Percentiles rank a stretch among this genome's conserved stretches.
Evolutionary conservation across 92 coral and sea anemone genomes (phyloP).

Genomic region (Epizoanthus scotinus): DNA sequence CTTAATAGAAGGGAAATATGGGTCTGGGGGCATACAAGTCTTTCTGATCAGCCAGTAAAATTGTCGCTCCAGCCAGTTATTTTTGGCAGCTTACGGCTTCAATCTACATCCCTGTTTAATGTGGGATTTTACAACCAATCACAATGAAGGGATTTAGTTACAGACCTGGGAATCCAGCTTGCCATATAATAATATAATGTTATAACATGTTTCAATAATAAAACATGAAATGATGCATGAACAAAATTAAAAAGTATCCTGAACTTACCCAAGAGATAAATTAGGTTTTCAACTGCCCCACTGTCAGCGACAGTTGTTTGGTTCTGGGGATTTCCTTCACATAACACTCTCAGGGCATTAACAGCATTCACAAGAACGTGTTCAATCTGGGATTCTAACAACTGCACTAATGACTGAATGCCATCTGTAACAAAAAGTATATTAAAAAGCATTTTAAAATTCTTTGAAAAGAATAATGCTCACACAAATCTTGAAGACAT

Average conservation of each 20-base stretch:
- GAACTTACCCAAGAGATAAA: slow-evolving; percentile 75
- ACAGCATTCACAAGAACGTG: slow-evolving; percentile 96
- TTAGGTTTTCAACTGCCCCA: slow-evolving; percentile 79
- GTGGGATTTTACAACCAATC: too few species aligned
- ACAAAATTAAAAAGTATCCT: background rate
- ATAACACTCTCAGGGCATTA: slow-evolving; percentile 91
- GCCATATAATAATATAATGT: too few species aligned
- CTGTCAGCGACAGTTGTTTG: slow-evolving; percentile 84
- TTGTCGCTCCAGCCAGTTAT: too few species aligned
- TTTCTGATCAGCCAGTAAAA: too few species aligned
- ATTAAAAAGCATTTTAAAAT: background rate
- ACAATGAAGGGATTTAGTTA: too few species aligned
- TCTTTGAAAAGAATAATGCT: background rate
- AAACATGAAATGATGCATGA: background rate
- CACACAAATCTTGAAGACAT: too few species aligned
- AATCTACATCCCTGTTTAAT: too few species aligned
- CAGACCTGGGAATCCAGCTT: too few species aligned
- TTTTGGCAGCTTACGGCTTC: too few species aligned
- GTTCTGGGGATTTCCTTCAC: slow-evolving; percentile 74
- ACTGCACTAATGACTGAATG: slow-evolving; percentile 65
- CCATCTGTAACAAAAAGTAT: slow-evolving; percentile 61
- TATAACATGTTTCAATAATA: background rate
- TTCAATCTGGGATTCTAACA: slow-evolving; percentile 87
- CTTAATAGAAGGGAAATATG: too few species aligned
- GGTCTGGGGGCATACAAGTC: too few species aligned